phyloP scores from a whole-genome alignment of 2,888 invertebrate genomes.

The Nebria brevicollis region DNA sequence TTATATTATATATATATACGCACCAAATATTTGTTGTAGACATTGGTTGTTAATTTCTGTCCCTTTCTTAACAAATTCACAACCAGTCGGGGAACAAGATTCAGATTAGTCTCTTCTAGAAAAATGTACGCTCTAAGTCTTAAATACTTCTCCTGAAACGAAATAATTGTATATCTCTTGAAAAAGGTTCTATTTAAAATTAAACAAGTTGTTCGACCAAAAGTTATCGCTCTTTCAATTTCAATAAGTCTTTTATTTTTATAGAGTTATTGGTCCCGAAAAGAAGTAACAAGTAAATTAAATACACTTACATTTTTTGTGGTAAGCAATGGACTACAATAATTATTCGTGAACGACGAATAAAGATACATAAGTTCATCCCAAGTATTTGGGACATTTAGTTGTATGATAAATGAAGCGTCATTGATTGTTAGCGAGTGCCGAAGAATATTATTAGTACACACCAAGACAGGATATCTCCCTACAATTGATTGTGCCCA shows the following conservation, averaged over 20 bases:
- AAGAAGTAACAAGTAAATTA: too few species aligned
- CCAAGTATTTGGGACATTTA: conserved; percentile 72
- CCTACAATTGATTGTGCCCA: conserved; percentile 63
- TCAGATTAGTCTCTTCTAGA: too few species aligned
- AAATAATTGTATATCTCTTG: background rate
- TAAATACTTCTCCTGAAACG: background rate
- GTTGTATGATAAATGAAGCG: conserved; percentile 76
- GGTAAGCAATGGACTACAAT: conserved; percentile 57
- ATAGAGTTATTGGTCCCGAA: too few species aligned
- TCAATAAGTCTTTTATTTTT: too few species aligned
- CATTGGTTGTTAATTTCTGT: too few species aligned
- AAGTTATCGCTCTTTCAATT: too few species aligned
- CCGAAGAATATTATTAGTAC: conserved; percentile 72
- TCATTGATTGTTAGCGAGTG: conserved; percentile 71
- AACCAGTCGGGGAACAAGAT: too few species aligned
- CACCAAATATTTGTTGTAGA: too few species aligned
- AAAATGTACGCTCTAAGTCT: background rate
- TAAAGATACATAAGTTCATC: conserved; percentile 77
- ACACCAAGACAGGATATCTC: conserved; percentile 69
- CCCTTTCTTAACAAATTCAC: too few species aligned
- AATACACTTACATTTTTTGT: background rate
- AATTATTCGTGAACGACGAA: conserved; percentile 72
- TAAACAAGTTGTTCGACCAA: too few species aligned
- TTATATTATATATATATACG: too few species aligned
- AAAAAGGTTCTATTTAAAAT: too few species aligned